Percentiles rank a stretch among this genome's conserved stretches.
phyloP scores from a whole-genome alignment of 2,888 invertebrate genomes.

The Toxonevra muliebris region DNA sequence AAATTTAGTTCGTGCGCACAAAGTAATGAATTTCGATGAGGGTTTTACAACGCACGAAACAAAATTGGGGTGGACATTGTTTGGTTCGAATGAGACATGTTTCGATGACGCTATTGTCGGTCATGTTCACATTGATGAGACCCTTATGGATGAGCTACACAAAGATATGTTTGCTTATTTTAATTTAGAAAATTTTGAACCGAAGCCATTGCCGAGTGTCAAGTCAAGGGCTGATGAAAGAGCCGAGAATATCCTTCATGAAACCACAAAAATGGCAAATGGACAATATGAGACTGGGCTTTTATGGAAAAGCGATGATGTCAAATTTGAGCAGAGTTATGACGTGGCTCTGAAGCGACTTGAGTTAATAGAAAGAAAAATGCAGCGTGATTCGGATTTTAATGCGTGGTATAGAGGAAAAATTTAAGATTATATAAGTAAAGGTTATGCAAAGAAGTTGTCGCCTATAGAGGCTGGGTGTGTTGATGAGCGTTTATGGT shows the following conservation, averaged over 20 bases:
- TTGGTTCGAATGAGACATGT: background rate
- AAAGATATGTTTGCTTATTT: background rate
- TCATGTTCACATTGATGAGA: no score
- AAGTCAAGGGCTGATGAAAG: conserved; percentile 7
- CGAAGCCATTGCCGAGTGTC: background rate
- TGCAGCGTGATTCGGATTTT: no score
- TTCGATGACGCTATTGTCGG: no score
- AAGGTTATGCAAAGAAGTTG: conserved; percentile 31
- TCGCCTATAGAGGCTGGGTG: conserved; percentile 2
- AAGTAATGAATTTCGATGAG: no score
- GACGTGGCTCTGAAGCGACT: conserved; percentile 27
- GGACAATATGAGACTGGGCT: conserved; percentile 16
- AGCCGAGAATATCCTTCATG: conserved; percentile 3
- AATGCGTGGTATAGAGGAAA: conserved; percentile 20
- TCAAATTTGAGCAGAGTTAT: conserved; percentile 8
- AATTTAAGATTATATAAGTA: conserved; percentile 24
- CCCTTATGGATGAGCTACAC: background rate
- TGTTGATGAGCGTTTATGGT: background rate
- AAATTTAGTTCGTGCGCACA: no score
- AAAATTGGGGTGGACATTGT: conserved; percentile 4
- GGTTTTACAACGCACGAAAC: conserved; percentile 8
- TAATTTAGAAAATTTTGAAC: conserved; percentile 7
- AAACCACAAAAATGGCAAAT: conserved; percentile 10
- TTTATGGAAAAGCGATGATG: conserved; percentile 22
- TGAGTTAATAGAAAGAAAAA: no score